phyloP scores from a whole-genome alignment of 2,888 invertebrate genomes.

The Keiferia lycopersicella region DNA sequence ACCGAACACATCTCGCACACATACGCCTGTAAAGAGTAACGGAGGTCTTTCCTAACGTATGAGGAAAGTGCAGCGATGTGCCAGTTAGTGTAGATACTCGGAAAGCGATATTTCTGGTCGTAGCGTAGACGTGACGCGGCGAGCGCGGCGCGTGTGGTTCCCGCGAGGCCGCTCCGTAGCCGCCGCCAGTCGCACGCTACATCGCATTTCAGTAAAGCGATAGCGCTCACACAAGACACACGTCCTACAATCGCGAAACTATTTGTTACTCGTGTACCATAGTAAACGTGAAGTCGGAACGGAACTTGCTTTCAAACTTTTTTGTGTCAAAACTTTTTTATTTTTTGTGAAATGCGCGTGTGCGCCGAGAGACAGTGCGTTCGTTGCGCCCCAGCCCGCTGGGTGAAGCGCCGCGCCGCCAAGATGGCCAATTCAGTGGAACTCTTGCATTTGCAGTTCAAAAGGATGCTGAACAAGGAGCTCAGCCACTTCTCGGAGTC shows the following conservation, averaged over 20 bases:
- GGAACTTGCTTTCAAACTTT: constrained; percentile 19
- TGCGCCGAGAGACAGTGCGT: constrained; percentile 70
- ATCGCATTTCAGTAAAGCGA: constrained; percentile 61
- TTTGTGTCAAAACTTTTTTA: constrained; percentile 34
- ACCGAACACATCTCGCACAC: not conserved
- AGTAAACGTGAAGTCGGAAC: constrained; percentile 26
- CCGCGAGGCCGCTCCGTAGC: constrained; percentile 29
- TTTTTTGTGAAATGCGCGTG: constrained; percentile 72
- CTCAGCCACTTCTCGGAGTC: constrained; percentile 99
- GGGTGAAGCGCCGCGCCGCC: constrained; percentile 62
- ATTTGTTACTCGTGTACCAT: not conserved
- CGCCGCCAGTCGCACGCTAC: constrained; percentile 24
- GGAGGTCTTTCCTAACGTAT: constrained; percentile 29
- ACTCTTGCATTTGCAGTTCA: constrained; percentile 90
- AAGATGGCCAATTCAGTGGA: constrained; percentile 73
- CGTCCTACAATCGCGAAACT: constrained; percentile 38
- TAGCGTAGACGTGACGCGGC: constrained; percentile 42
- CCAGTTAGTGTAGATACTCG: constrained; percentile 51
- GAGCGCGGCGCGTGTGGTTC: constrained; percentile 17
- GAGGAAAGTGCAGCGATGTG: constrained; percentile 47
- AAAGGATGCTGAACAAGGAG: constrained; percentile 99
- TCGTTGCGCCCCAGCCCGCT: constrained; percentile 61
- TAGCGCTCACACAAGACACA: constrained; percentile 62
- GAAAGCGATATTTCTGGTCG: constrained; percentile 60
- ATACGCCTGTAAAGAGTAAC: not conserved